These are phyloP conservation scores for Philereme vetulata DNA, from an alignment of 2,888 invertebrate species.

Conservation along the genomic window DNA sequence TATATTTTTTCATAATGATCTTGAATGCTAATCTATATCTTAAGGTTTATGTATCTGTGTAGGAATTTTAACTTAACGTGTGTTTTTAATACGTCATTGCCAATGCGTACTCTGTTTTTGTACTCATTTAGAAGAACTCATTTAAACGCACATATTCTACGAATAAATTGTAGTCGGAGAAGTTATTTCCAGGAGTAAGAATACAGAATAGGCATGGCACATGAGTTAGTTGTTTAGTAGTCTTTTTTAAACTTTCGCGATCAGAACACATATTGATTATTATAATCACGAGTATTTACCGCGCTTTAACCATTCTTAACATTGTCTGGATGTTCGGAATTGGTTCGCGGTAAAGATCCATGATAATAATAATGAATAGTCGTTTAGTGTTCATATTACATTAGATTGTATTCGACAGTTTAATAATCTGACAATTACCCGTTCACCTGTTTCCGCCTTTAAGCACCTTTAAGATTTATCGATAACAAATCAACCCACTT, in stretches of 20 bases:
- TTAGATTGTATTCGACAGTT: constrained; percentile 76
- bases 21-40: constrained; percentile 80
- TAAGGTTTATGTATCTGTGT: constrained; percentile 81
- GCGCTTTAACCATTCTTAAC: no score
- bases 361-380: constrained; percentile 48
- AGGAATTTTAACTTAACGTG: constrained; percentile 78
- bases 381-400: constrained; percentile 82
- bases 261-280: no score
- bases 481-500: constrained; percentile 66
- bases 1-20: constrained; percentile 84
- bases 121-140: constrained; percentile 25
- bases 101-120: constrained; percentile 57
- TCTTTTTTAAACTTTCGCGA: no score
- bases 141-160: constrained; percentile 33
- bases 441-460: constrained; percentile 70
- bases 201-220: constrained; percentile 63
- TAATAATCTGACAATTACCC: constrained; percentile 58
- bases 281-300: no score
- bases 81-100: constrained; percentile 71
- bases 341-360: no score
- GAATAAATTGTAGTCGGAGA: not conserved
- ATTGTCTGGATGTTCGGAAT: no score
- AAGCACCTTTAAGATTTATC: constrained; percentile 62
- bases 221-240: constrained; percentile 69
- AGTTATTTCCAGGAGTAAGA: not conserved